phyloP scores from a whole-genome alignment of 2,113 vertebrate species.

The Brevimyrus niger region DNA sequence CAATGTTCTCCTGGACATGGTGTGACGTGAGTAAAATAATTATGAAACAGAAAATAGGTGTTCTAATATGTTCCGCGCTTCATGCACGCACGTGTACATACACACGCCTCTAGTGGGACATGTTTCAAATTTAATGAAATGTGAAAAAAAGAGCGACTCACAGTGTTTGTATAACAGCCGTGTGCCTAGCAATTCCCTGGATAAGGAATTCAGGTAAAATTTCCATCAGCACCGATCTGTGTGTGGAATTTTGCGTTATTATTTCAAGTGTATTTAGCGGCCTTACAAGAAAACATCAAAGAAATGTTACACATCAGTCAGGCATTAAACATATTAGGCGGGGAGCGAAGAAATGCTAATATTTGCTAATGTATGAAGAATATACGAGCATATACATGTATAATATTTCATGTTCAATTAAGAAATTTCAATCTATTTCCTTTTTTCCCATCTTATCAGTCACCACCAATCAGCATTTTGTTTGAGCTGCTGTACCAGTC shows the following conservation, averaged over 20 bases:
- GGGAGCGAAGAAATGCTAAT: constrained; percentile 47
- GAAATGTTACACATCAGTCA: constrained; percentile 58
- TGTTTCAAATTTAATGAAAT: constrained; percentile 57
- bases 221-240: constrained; percentile 66
- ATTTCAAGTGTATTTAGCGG: constrained; percentile 56
- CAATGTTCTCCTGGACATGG: constrained; percentile 41
- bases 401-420: background rate
- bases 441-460: background rate
- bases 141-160: constrained; percentile 50
- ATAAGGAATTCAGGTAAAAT: constrained; percentile 61
- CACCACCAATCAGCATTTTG: background rate
- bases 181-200: constrained; percentile 54
- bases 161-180: constrained; percentile 65
- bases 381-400: background rate
- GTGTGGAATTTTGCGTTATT: constrained; percentile 69
- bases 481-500: background rate
- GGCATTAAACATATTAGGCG: constrained; percentile 69
- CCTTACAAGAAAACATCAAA: constrained; percentile 65
- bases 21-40: constrained; percentile 9
- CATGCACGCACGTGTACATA: background rate
- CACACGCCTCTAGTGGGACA: background rate
- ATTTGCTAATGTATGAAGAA: constrained; percentile 58
- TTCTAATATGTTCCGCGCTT: constrained; percentile 8
- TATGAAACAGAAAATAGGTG: background rate
- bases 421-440: background rate